These are phyloP conservation scores for Laodelphax striatellus DNA, from an alignment of 1,140 invertebrate species.

Conservation along the genomic window DNA sequence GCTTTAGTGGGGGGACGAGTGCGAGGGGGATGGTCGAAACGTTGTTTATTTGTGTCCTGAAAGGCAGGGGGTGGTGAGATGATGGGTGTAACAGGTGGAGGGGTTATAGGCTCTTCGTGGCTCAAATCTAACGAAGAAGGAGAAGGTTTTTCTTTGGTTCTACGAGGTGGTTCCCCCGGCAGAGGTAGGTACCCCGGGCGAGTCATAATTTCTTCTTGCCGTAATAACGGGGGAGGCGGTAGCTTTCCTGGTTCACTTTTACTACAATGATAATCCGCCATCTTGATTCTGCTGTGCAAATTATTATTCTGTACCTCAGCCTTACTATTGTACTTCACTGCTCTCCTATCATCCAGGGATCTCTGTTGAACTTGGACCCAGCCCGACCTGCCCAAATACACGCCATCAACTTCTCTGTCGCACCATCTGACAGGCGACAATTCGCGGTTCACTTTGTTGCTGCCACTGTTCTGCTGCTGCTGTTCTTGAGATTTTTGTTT, in stretches of 20 bases:
- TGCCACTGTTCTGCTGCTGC: background rate
- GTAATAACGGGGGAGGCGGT: constrained; percentile 22
- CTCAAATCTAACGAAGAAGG: constrained; percentile 21
- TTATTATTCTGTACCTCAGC: background rate
- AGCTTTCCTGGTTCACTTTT: constrained; percentile 41
- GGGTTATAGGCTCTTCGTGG: constrained; percentile 34
- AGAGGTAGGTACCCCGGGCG: constrained; percentile 34
- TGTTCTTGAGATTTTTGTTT: background rate
- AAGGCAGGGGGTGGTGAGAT: constrained; percentile 49
- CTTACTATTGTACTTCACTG: background rate
- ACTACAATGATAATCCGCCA: constrained; percentile 42
- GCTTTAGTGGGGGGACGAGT: constrained; percentile 32
- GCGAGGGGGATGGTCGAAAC: background rate
- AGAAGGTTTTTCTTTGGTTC: constrained; percentile 17
- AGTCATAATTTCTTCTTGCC: constrained; percentile 21
- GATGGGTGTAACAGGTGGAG: constrained; percentile 43
- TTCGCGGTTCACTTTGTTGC: constrained; percentile 34
- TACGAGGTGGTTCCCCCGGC: constrained; percentile 24
- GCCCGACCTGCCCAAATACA: constrained; percentile 42
- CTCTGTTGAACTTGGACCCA: constrained; percentile 47
- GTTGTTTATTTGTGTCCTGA: constrained; percentile 33
- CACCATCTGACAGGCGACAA: constrained; percentile 47
- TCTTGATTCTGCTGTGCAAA: constrained; percentile 31
- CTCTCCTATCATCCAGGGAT: constrained; percentile 39
- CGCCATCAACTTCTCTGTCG: constrained; percentile 44